Evolutionary conservation across 2,888 invertebrate species (phyloP), one percentile per base, ranked within the genome.

Genomic region (Gandaritis pyraliata): DNA sequence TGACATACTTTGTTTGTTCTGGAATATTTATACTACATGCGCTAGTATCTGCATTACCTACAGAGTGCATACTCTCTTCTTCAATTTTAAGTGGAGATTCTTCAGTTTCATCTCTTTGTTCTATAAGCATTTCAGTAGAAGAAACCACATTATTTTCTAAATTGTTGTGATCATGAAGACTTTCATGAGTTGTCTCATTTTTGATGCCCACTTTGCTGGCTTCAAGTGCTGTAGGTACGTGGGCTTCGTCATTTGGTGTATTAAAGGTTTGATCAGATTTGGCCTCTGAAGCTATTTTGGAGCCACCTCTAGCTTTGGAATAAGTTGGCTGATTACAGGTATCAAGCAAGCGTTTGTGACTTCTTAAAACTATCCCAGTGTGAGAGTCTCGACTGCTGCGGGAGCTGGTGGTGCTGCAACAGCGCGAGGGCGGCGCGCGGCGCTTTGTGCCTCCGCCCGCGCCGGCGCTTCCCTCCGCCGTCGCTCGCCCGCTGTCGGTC

Each of bases 291-390:
- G 67, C 67, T 54, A 69, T 64, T 78, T 89, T 91, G 39, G 80
- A 71, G 66, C 72, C 68, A 66, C 65, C 81, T 80, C 82, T 87
- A 23, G 75, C 65, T 82, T 88, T 92, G 59, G 78, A 69, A 75
- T 78, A 86, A 70, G 78, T 72, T 50, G 82, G 72, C 53, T 80
- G 87, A 46, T 74, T 69, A 69, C 82, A 83, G 52, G 79, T 78
- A 55, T 91, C 91, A 60, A 86, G 72, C 47, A 94, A 88, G 66
- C 93, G 91, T 83, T 94, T 94, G 77, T 94, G 94, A 85, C 93
- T 95, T 71, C 95, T 88, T 73, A 95, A 84, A 52, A 93, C 94
- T 73, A 95, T 94, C 51, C 94, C 94, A 67, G 88, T 79, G 68
- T 90, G 86, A 1, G 89, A 89, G 68, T 92, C 92, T 46, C 85